These are phyloP conservation scores for Thumatha senex DNA, from an alignment of 2,888 invertebrate genomes.

Conservation along the genomic window DNA sequence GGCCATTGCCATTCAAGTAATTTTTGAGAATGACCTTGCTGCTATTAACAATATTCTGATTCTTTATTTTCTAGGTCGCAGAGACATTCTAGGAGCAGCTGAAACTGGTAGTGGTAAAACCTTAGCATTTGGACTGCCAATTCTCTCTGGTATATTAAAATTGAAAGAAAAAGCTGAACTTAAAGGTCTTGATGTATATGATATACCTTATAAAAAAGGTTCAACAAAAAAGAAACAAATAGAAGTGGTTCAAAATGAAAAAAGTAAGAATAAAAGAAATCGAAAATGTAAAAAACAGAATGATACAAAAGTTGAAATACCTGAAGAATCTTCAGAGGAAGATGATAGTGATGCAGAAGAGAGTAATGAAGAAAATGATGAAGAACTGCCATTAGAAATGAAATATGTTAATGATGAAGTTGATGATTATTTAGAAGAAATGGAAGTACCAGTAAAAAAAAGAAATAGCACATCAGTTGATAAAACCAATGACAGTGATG, in stretches of 20 bases:
- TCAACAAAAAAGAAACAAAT: conserved; percentile 52
- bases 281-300: conserved; percentile 35
- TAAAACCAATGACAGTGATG: conserved; percentile 66
- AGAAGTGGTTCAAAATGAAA: conserved; percentile 15
- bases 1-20: too few relatives aligned
- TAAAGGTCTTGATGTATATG: conserved; percentile 67
- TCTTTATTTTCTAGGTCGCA: conserved; percentile 78
- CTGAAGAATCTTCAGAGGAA: conserved; percentile 69
- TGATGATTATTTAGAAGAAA: conserved; percentile 65
- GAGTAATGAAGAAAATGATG: conserved; percentile 49
- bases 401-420: conserved; percentile 26
- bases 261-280: conserved; percentile 22
- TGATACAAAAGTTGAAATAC: conserved; percentile 23
- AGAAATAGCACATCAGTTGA: conserved; percentile 49
- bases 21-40: too few relatives aligned
- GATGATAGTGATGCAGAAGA: conserved; percentile 65
- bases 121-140: conserved; percentile 97
- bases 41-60: too few relatives aligned
- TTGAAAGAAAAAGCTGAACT: conserved; percentile 77
- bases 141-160: conserved; percentile 92
- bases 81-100: conserved; percentile 98
- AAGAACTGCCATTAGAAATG: conserved; percentile 15
- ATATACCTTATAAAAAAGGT: conserved; percentile 66
- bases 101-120: conserved; percentile 99
- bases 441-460: conserved; percentile 63